Evolutionary conservation across 2,888 invertebrate genomes (phyloP), one percentile per base, ranked within the genome.

Genomic region (Melieria omissa): DNA sequence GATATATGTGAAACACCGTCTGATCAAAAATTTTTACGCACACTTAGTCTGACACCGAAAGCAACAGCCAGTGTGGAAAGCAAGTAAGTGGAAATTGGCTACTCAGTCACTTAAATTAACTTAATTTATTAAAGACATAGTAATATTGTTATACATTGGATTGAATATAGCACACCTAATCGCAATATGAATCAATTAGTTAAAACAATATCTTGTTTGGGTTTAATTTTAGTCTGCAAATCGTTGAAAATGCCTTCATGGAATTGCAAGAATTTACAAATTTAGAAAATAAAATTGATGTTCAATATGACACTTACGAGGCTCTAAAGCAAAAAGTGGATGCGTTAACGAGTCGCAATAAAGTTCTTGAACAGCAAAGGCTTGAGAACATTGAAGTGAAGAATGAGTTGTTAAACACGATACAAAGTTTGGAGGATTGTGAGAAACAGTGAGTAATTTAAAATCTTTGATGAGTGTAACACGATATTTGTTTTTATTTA

Each of bases 231-330:
- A 89, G 89, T 78, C 88, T 89, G 3, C 86, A 86, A 77, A 80
- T 85, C 72, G 87, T 90, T 5, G 89, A 90, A 75, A 87, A 86
- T 66, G 89, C 90, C 75, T 87, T 89, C 1, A 84, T 88, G 75
- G 89, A 90, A 70, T 85, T 92, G 14, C 85, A 88, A 66, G 90
- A 90, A 78, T 88, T 90, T 73, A 90, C 91, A 2, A 88, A 88
- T 67, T 84, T 90, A 75, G 92, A 92, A 82, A 91, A 90, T 73
- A 88, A 90, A 66, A 86, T 80, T 45, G 77, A 80, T 67, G 78
- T 80, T 8, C 78, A 84, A 61, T 79, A 83, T 75, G 80, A 83
- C 12, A 67, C 77, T 4, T 76, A 77, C 46, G 77, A 75, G 8
- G 74, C 78, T 4, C 71, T 82, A 45, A 81, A 78, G 54, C 76